Conservation (phyloP, 2,888 invertebrate genomes). For the Alloscopus bannaensis region DNA sequence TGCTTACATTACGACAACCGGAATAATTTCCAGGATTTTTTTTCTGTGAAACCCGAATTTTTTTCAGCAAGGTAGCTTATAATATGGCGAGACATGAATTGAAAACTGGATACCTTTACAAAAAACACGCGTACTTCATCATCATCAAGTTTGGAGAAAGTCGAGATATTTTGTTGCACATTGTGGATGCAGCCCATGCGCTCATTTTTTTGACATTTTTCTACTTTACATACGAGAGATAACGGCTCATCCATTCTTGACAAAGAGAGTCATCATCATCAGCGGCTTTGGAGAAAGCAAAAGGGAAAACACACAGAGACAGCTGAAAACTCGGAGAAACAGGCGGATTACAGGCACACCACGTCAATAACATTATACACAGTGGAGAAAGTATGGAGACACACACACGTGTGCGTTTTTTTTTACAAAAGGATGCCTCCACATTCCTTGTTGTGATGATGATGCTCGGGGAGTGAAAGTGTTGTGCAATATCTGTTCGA, state of each 20-base stretch:
- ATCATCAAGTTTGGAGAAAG: too few species aligned
- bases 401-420: neutral
- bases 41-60: too few species aligned
- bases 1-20: too few species aligned
- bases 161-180: slow-evolving; percentile 7
- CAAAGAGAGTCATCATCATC: slow-evolving; percentile 14
- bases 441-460: neutral
- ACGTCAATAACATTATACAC: too few species aligned
- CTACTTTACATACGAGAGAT: slow-evolving; percentile 10
- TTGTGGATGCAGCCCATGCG: slow-evolving; percentile 32
- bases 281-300: neutral
- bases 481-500: slow-evolving; percentile 1
- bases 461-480: too few species aligned
- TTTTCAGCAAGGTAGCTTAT: too few species aligned
- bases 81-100: too few species aligned
- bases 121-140: too few species aligned
- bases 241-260: neutral
- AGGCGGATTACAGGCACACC: too few species aligned
- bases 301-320: neutral
- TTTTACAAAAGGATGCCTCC: slow-evolving; percentile 1
- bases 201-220: slow-evolving; percentile 43
- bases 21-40: too few species aligned
- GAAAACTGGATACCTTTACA: too few species aligned
- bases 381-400: neutral
- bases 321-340: too few species aligned